Percentiles rank a stretch among this genome's conserved stretches.
phyloP scores from a whole-genome alignment of 2,113 vertebrate species.

The Archilochus colubris region DNA sequence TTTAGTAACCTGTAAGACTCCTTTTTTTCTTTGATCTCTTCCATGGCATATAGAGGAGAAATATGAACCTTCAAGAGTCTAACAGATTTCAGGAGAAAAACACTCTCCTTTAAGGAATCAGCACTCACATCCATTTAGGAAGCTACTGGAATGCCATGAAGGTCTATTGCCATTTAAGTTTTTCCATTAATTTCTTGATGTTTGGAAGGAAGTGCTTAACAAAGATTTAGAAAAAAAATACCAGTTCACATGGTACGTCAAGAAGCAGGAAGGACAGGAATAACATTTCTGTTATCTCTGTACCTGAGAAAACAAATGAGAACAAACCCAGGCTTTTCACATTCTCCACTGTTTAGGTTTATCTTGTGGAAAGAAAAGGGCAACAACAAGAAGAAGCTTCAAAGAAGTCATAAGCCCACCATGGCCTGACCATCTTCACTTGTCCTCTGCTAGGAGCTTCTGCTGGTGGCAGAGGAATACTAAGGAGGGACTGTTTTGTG shows the following conservation, averaged over 20 bases:
- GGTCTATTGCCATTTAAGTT: neutral
- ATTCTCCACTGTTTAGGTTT: neutral
- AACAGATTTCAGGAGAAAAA: neutral
- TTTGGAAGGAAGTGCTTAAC: neutral
- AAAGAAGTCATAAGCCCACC: neutral
- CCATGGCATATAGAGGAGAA: neutral
- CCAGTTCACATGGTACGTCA: neutral
- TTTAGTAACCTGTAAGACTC: neutral
- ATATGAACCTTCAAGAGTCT: neutral
- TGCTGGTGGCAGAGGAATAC: neutral
- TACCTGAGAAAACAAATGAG: neutral
- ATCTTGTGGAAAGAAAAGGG: neutral
- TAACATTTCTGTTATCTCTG: neutral
- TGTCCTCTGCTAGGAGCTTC: neutral
- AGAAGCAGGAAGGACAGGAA: neutral
- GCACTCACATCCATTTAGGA: neutral
- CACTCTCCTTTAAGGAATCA: neutral
- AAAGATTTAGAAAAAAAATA: neutral
- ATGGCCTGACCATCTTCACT: neutral
- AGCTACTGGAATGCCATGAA: neutral
- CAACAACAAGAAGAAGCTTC: neutral
- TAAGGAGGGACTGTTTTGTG: neutral
- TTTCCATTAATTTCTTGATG: neutral
- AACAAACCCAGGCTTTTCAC: neutral
- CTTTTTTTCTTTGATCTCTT: neutral